These are phyloP conservation scores for Heloderma charlesbogerti DNA, from an alignment of 2,113 vertebrate genomes.

Conservation along the genomic window DNA sequence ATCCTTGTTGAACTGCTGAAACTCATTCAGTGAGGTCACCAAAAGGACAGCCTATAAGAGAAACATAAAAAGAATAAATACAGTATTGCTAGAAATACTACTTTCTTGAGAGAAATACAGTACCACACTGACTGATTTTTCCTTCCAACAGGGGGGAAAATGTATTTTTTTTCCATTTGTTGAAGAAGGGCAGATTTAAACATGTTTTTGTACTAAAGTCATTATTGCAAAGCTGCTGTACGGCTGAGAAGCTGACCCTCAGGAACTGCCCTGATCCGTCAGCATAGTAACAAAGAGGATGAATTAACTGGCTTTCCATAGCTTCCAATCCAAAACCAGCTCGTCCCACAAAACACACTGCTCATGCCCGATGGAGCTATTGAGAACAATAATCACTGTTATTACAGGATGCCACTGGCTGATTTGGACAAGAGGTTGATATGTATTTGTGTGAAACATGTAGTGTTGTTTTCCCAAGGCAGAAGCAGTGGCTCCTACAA, in stretches of 20 bases:
- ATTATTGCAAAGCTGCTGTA: constrained; percentile 13
- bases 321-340: constrained; percentile 28
- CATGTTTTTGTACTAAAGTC: constrained; percentile 32
- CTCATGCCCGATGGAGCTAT: background rate
- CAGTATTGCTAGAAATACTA: fast-evolving
- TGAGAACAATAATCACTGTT: background rate
- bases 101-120: background rate
- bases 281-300: constrained; percentile 39
- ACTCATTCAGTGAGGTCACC: background rate
- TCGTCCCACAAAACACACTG: background rate
- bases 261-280: constrained; percentile 11
- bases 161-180: background rate
- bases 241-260: constrained; percentile 23
- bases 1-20: background rate
- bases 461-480: constrained; percentile 21
- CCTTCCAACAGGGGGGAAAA: background rate
- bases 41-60: constrained; percentile 8
- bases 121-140: background rate
- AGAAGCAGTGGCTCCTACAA: background rate
- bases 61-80: background rate
- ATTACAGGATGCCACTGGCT: background rate
- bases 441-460: constrained; percentile 32
- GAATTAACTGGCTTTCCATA: constrained; percentile 42
- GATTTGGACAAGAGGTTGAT: background rate
- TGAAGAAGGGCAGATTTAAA: background rate